Evolutionary conservation across 2,888 invertebrate genomes (phyloP).

Genomic region (Parnassius glacialis): DNA sequence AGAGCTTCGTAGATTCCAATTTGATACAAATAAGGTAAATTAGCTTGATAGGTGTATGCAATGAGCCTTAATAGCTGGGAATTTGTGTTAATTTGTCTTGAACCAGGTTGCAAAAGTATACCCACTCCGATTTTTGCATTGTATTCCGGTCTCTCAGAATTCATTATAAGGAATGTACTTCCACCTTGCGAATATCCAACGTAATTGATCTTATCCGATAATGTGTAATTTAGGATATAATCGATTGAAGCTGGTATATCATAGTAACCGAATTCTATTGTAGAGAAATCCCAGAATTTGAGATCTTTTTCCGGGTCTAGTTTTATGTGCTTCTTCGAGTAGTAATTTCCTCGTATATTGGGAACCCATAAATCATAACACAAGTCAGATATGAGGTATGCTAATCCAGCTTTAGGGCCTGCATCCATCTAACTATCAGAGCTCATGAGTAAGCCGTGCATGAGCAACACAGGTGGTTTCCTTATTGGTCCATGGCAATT

Average conservation of each 20-base stretch:
- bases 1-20: too few species aligned
- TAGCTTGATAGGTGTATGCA: too few species aligned
- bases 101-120: too few species aligned
- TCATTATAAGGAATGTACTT: constrained; percentile 41
- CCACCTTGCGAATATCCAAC: constrained; percentile 71
- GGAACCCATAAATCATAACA: constrained; percentile 52
- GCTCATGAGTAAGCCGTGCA: too few species aligned
- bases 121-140: too few species aligned
- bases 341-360: constrained; percentile 59
- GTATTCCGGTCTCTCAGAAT: too few species aligned
- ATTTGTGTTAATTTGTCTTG: too few species aligned
- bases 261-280: constrained; percentile 87
- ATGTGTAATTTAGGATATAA: constrained; percentile 34
- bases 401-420: constrained; percentile 45
- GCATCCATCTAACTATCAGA: constrained; percentile 51
- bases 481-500: too few species aligned
- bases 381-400: constrained; percentile 27
- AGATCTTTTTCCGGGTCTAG: constrained; percentile 33
- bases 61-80: too few species aligned
- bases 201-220: constrained; percentile 49
- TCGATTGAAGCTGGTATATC: constrained; percentile 85
- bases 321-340: constrained; percentile 36
- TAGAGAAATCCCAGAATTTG: constrained; percentile 74
- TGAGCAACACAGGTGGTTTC: too few species aligned
- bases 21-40: too few species aligned